phyloP scores from a whole-genome alignment of 2,113 vertebrate species.

The Tachysurus vachellii region DNA sequence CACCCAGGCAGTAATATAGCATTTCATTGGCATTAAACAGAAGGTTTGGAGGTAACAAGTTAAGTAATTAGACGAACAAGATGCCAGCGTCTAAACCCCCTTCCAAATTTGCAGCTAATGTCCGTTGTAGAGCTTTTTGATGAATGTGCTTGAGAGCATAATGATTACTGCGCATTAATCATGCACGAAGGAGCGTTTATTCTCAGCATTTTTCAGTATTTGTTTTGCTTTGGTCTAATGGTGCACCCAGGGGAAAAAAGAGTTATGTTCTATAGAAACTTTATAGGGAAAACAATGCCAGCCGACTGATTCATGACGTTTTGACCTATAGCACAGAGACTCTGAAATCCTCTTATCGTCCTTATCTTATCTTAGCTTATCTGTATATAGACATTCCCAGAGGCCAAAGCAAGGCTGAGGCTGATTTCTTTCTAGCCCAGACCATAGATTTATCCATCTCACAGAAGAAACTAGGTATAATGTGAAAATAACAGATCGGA shows the following conservation, averaged over 20 bases:
- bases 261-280: neutral
- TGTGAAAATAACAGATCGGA: neutral
- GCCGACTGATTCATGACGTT: slow-evolving; percentile 1
- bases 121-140: neutral
- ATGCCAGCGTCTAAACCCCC: neutral
- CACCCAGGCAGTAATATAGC: neutral
- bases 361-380: neutral
- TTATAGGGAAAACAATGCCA: neutral
- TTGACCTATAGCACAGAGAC: neutral
- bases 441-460: neutral
- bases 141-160: neutral
- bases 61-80: neutral
- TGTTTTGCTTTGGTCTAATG: neutral
- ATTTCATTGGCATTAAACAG: neutral
- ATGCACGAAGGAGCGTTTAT: slow-evolving; percentile 26
- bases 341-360: neutral
- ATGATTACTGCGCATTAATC: slow-evolving; percentile 10
- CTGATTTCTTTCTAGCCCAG: slow-evolving; percentile 8
- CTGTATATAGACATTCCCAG: no score
- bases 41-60: neutral
- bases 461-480: neutral
- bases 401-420: neutral
- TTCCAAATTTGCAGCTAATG: neutral
- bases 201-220: neutral
- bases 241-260: neutral